Evolutionary conservation across 2,113 vertebrate genomes (phyloP), one percentile per base, ranked within the genome.

Genomic region (rabbit (Oryctolagus cuniculus)): DNA sequence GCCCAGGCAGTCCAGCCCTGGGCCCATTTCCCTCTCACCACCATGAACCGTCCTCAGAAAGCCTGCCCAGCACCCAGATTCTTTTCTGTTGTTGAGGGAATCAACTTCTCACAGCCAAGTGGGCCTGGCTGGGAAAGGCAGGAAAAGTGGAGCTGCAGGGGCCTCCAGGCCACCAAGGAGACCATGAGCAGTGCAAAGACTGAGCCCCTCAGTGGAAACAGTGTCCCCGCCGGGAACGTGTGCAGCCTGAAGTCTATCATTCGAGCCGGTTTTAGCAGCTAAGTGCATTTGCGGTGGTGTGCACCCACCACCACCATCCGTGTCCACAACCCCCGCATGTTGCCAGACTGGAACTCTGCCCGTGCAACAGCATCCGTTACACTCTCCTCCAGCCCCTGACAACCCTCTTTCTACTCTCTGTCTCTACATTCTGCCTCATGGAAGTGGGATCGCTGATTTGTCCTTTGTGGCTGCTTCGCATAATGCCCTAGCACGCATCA

Each of bases 1-100:
- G 29, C 10, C n/a, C 1, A 36, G 53, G 38, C n/a, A 58, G 17
- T 17, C 25, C 0, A 0, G 22, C 29, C 64, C 19, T 0, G 1
- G 61, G 34, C 4, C 27, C 19, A 0, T 81, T 66, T 74, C n/a
- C 64, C 25, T 67, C 36, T 25, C 25, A 19, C 72, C 2, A 2
- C 9, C 25, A 1, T 15, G 10, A 27, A 24, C 38, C 10, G 51
- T 8, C 17, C 13, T 55, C 49, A 64, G 66, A 80, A 55, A 87
- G 77, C 19, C 70, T 27, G n/a, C 70, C 16, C 16, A 74, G 2
- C 21, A 6, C n/a, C 78, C 19, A 8, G 19, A 3, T 36, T 36
- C 31, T 77, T 58, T 13, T 10, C 16, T 38, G 2, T 17, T 11
- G 8, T 38, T 12, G 70, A 66, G 15, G 25, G 44, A 5, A 17